Evolutionary conservation across 1,140 invertebrate species (phyloP).

Genomic region (Trichogramma pretiosum): DNA sequence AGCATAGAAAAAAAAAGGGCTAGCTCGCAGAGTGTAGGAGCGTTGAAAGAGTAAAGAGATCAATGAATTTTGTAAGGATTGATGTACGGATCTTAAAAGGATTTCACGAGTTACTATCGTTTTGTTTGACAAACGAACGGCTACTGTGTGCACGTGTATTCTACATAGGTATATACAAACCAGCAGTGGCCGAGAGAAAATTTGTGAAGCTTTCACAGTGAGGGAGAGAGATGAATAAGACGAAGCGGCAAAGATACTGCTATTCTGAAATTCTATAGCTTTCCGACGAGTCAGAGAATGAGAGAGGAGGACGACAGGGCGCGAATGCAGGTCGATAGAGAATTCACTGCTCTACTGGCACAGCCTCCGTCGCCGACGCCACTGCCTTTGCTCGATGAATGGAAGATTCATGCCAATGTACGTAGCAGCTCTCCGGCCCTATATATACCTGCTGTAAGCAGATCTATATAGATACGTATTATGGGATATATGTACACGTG

Average conservation of each 20-base stretch:
- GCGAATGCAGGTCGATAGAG: constrained; percentile 8
- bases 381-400: constrained; percentile 10
- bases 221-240: neutral
- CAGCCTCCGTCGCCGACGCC: too few relatives aligned
- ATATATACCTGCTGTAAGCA: too few relatives aligned
- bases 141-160: too few relatives aligned
- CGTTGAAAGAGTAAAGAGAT: neutral
- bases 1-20: too few relatives aligned
- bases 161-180: too few relatives aligned
- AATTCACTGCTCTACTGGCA: constrained; percentile 13
- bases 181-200: neutral
- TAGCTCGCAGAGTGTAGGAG: too few relatives aligned
- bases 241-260: neutral
- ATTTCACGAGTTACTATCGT: too few relatives aligned
- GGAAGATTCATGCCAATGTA: constrained; percentile 6
- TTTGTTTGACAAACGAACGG: too few relatives aligned
- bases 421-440: neutral
- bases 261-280: constrained; percentile 7
- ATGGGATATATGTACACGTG: too few relatives aligned
- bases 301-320: too few relatives aligned
- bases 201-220: neutral
- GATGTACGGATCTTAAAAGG: constrained; percentile 8
- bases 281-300: constrained; percentile 1
- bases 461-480: too few relatives aligned
- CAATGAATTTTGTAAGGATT: constrained; percentile 8